phyloP scores from a whole-genome alignment of 2,113 vertebrate genomes.

The Apaloderma vittatum region DNA sequence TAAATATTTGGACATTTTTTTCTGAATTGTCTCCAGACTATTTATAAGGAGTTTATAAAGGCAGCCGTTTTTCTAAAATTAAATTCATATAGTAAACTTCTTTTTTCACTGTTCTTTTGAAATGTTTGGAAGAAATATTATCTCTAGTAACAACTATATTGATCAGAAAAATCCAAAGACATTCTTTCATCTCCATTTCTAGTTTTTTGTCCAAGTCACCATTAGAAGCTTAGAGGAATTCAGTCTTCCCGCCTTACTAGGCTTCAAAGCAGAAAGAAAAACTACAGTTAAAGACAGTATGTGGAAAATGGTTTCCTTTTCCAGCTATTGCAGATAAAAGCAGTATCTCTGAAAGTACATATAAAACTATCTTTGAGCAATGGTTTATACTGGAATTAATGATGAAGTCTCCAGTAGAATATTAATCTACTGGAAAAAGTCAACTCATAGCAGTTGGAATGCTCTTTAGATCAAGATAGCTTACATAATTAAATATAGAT shows the following conservation, averaged over 20 bases:
- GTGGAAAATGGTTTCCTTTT: background rate
- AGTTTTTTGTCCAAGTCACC: background rate
- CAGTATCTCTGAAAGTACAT: background rate
- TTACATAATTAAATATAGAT: background rate
- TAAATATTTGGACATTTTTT: background rate
- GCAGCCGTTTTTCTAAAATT: background rate
- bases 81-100: background rate
- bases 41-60: background rate
- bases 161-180: background rate
- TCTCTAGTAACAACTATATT: background rate
- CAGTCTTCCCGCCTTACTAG: background rate
- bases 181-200: slow-evolving; percentile 16
- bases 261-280: slow-evolving; percentile 3
- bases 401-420: background rate
- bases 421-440: background rate
- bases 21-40: background rate
- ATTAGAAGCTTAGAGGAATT: background rate
- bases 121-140: background rate
- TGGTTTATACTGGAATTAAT: background rate
- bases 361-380: background rate
- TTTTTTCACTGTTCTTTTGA: background rate
- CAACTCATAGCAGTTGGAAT: background rate
- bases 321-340: background rate
- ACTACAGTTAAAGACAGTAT: background rate
- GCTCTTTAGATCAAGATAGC: background rate